phyloP scores from a whole-genome alignment of 2,113 vertebrate genomes.

The Manacus vitellinus region DNA sequence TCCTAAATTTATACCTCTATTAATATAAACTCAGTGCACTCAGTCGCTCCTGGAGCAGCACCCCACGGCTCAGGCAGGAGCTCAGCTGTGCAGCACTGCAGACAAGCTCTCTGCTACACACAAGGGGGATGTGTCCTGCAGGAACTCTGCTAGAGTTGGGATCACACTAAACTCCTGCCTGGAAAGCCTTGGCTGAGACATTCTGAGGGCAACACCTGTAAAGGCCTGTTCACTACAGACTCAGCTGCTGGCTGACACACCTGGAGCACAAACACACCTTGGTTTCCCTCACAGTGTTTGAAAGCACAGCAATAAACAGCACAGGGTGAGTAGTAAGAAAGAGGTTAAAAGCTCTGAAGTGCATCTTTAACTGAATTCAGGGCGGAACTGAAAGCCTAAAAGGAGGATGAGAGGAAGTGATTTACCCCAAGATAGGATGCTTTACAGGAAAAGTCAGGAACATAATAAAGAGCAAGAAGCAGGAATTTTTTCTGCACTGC shows the following conservation, averaged over 20 bases:
- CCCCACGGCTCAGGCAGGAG: accelerated
- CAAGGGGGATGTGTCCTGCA: neutral
- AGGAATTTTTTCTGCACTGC: neutral
- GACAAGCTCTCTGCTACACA: neutral
- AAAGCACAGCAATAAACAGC: neutral
- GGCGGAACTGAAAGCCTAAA: neutral
- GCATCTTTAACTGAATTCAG: neutral
- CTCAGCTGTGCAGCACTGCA: neutral
- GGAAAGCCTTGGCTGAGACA: neutral
- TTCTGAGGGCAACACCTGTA: neutral
- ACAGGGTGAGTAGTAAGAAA: neutral
- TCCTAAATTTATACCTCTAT: neutral
- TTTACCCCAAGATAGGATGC: neutral
- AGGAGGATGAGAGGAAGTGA: neutral
- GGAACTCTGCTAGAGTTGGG: accelerated
- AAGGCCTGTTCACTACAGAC: neutral
- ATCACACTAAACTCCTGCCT: neutral
- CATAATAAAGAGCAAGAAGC: neutral
- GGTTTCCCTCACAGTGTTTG: neutral
- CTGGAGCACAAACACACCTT: neutral
- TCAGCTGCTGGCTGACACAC: neutral
- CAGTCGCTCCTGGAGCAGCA: neutral
- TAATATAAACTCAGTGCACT: neutral
- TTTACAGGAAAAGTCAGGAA: neutral
- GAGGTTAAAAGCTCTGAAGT: neutral